These are phyloP conservation scores for Cheirogaleus major DNA, from an alignment of 2,797 vertebrate species.

Conservation along the genomic window DNA sequence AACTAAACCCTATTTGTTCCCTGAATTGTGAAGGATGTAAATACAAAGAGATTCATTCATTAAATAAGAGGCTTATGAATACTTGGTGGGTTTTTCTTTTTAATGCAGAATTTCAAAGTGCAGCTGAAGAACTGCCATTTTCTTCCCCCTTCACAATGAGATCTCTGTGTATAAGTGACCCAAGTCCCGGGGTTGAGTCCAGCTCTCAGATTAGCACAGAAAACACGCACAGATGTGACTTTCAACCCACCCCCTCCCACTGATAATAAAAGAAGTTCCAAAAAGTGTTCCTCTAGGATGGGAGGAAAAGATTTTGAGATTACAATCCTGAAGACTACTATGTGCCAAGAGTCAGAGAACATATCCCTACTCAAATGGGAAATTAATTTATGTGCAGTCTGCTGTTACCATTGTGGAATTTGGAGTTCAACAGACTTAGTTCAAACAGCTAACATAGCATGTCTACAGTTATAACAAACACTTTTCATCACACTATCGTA, in stretches of 20 bases:
- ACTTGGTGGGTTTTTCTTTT: conserved; percentile 84
- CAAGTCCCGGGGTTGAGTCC: conserved; percentile 86
- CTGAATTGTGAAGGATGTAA: conserved; percentile 86
- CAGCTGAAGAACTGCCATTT: conserved; percentile 85
- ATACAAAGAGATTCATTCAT: conserved; percentile 89
- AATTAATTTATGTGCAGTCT: not conserved
- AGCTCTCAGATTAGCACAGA: conserved; percentile 88
- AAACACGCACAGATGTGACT: conserved; percentile 84
- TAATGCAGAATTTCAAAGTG: conserved; percentile 87
- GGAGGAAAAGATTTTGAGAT: conserved; percentile 62
- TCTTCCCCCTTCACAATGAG: conserved; percentile 86
- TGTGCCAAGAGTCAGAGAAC: conserved; percentile 48
- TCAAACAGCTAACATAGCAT: not conserved
- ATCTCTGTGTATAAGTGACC: conserved; percentile 88
- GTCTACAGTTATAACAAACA: conserved; percentile 26
- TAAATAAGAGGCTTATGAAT: conserved; percentile 90
- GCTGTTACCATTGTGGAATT: not conserved
- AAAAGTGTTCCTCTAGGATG: conserved; percentile 56
- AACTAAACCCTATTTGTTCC: conserved; percentile 88
- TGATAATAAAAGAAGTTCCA: conserved; percentile 65
- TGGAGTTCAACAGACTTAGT: conserved; percentile 11
- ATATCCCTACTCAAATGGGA: not conserved
- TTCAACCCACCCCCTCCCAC: conserved; percentile 70
- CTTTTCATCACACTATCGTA: not conserved
- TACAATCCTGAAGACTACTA: conserved; percentile 37